Percentiles rank a stretch among this genome's conserved stretches.
Evolutionary conservation across 2,797 vertebrate species (phyloP).

Genomic region (Scolopax rusticola): DNA sequence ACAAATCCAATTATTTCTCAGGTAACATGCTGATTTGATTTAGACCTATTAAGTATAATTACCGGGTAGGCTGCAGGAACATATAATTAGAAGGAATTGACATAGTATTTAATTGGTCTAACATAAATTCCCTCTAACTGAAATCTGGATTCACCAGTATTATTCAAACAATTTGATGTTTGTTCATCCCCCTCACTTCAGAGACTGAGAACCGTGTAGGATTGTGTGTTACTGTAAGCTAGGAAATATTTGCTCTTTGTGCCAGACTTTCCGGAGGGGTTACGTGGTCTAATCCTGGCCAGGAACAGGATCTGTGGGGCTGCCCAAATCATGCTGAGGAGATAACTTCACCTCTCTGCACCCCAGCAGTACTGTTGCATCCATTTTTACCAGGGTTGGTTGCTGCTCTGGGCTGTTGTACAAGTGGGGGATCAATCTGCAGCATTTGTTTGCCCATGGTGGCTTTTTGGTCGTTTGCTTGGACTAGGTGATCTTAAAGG

Average conservation of each 20-base stretch:
- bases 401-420: neutral
- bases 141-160: constrained; percentile 37
- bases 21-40: constrained; percentile 56
- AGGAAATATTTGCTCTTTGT: neutral
- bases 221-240: neutral
- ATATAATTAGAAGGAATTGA: constrained; percentile 52
- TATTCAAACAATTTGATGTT: constrained; percentile 37
- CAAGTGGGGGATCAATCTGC: neutral
- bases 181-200: constrained; percentile 20
- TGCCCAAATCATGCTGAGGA: neutral
- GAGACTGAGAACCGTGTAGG: neutral
- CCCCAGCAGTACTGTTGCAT: neutral
- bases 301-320: neutral
- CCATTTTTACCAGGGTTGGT: neutral
- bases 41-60: constrained; percentile 56
- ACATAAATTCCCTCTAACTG: constrained; percentile 35
- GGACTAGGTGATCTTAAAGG: too few species aligned
- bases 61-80: neutral
- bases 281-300: neutral
- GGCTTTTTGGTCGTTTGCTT: neutral
- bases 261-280: neutral
- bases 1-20: constrained; percentile 60
- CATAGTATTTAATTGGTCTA: constrained; percentile 54
- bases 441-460: fast-evolving
- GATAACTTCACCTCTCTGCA: neutral